Evolutionary conservation across 2,888 invertebrate species (phyloP).

Genomic region (Linyphia triangularis): DNA sequence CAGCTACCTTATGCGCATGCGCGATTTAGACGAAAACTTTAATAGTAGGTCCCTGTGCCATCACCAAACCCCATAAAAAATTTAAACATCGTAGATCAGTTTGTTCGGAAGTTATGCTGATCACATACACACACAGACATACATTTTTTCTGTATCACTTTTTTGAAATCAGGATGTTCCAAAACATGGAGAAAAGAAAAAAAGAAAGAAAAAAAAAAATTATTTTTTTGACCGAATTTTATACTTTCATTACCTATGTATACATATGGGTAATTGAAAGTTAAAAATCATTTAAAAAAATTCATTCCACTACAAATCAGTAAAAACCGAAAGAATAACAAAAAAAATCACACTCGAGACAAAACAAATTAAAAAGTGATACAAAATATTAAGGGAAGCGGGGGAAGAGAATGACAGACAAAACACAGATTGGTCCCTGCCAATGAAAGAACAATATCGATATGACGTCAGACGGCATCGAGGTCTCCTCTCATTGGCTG

Average conservation of each 20-base stretch:
- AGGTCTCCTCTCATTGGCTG: conserved; percentile 23
- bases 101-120: no score
- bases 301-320: neutral
- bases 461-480: conserved; percentile 12
- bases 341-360: neutral
- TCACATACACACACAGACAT: no score
- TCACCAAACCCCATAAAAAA: no score
- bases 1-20: no score
- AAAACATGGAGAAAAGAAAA: no score
- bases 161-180: no score
- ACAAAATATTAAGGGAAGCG: neutral
- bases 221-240: neutral
- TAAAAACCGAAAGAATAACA: neutral
- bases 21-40: no score
- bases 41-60: no score
- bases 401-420: neutral
- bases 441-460: conserved; percentile 20
- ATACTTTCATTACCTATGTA: no score
- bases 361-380: neutral
- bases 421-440: conserved; percentile 3
- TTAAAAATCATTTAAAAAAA: neutral
- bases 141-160: no score
- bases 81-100: no score
- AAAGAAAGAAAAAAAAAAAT: neutral
- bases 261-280: no score